Base-by-base conservation (phyloP, 2,888 invertebrate genomes). In the Hermaeophaga mercurialis region DNA sequence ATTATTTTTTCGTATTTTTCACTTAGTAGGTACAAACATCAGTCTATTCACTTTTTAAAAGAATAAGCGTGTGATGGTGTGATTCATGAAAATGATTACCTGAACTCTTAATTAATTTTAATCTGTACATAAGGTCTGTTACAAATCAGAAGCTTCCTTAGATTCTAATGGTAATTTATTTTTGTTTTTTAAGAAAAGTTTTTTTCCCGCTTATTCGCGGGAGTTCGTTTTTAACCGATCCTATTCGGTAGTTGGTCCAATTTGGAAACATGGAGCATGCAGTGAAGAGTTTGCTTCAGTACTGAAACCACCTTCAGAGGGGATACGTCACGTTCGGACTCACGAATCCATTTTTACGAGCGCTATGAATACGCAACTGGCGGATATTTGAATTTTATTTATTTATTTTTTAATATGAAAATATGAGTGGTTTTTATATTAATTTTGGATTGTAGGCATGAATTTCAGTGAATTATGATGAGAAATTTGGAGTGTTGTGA, bases 401-500 rank as follows among this genome's bases (percentile, higher is more conserved):
- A 5, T 24, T n/a, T 7, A 15, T 43, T 41, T 41, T n/a, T n/a
- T 9, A 17, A 26, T n/a, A 43, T 43, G 41, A 8, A 22, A 41
- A 22, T 9, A 11, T 17, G 8, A 24, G 43, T 43, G 43, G 3
- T 12, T 24, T 4, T 12, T 43, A 8, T 14, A 12, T 43, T 12
- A 15, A 43, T 24, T 24, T 43, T 43, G 11, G 11, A 43, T 22
- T 43, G 43, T 24, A 14, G 19, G 22, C 5, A 18, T 22, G 8
- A 24, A 24, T 43, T 24, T 24, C 14, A 24, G 43, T 43, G 43
- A 43, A 11, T 24, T 43, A 43, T 43, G 39, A 39, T 39, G 43
- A 24, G 24, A 4, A 43, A 43, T 24, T 43, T 55, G 54, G 52
- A 54, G 60, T 55, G 46, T 41, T 57, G 60, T 57, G 57, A 57